phyloP scores from a whole-genome alignment of 2,888 invertebrate species.

The Cephus nigrinus region DNA sequence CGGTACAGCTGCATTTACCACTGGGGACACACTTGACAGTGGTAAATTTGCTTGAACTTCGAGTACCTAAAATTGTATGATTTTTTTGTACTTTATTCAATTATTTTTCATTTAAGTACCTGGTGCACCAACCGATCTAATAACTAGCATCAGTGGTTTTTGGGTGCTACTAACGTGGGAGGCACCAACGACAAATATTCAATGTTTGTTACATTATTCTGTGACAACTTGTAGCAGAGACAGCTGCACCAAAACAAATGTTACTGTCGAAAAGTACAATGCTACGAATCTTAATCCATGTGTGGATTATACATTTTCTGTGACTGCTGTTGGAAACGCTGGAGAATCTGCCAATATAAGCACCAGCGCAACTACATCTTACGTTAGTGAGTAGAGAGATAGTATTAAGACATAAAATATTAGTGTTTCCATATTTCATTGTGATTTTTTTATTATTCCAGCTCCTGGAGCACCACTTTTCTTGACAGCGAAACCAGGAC shows the following conservation, averaged over 20 bases:
- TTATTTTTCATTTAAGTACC: background rate
- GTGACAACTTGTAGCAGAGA: slow-evolving; percentile 22
- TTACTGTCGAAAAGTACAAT: slow-evolving; percentile 23
- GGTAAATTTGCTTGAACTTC: background rate
- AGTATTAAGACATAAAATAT: background rate
- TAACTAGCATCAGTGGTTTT: background rate
- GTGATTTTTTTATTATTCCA: slow-evolving; percentile 16
- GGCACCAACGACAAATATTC: slow-evolving; percentile 20
- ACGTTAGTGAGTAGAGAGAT: slow-evolving; percentile 36
- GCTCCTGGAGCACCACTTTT: slow-evolving; percentile 37
- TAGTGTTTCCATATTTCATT: background rate
- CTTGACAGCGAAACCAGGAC: slow-evolving; percentile 27
- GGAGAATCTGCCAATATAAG: slow-evolving; percentile 26
- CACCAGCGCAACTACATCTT: slow-evolving; percentile 36
- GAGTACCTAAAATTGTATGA: background rate
- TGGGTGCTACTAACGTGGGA: slow-evolving; percentile 10
- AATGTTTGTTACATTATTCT: slow-evolving; percentile 27
- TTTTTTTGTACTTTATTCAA: background rate
- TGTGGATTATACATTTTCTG: slow-evolving; percentile 27
- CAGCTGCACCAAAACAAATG: slow-evolving; percentile 14
- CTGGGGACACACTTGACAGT: background rate
- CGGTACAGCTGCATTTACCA: background rate
- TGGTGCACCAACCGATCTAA: background rate
- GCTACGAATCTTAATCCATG: slow-evolving; percentile 30
- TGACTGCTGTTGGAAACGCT: slow-evolving; percentile 13